Conservation (phyloP, 2,797 vertebrate genomes). For the Coreius guichenoti region DNA sequence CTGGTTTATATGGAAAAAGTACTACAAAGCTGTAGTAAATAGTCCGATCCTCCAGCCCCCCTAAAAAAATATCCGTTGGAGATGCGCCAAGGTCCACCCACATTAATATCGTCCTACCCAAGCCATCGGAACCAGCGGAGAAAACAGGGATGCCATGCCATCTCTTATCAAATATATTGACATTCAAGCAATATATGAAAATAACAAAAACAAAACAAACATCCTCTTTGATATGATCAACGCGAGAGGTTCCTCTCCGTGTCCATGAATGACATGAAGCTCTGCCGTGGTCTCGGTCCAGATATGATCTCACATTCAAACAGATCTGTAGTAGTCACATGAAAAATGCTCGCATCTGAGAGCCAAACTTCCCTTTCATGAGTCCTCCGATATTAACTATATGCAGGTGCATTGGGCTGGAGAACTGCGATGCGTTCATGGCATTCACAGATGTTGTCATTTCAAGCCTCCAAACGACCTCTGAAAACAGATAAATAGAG, state of each 20-base stretch:
- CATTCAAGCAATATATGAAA: background rate
- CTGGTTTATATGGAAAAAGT: slow-evolving; percentile 42
- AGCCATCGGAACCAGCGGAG: slow-evolving; percentile 60
- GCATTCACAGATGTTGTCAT: slow-evolving; percentile 42
- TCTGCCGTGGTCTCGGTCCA: background rate
- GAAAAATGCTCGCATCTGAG: slow-evolving; percentile 10
- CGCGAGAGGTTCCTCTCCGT: slow-evolving; percentile 22
- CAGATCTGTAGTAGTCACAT: slow-evolving; percentile 8
- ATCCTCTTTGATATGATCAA: slow-evolving; percentile 15
- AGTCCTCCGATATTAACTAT: slow-evolving; percentile 34
- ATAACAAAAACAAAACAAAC: background rate
- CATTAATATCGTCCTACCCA: slow-evolving; percentile 64
- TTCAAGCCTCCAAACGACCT: slow-evolving; percentile 42
- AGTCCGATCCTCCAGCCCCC: slow-evolving; percentile 58
- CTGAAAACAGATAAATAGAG: slow-evolving; percentile 54
- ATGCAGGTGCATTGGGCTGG: slow-evolving; percentile 58
- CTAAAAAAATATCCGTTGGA: slow-evolving; percentile 58
- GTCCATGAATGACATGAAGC: slow-evolving; percentile 12
- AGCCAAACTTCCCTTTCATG: slow-evolving; percentile 26
- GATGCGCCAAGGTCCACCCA: slow-evolving; percentile 65
- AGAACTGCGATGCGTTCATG: slow-evolving; percentile 32
- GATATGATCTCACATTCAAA: slow-evolving; percentile 20
- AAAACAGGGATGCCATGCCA: slow-evolving; percentile 67
- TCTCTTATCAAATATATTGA: slow-evolving; percentile 50
- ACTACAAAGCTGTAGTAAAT: slow-evolving; percentile 66